Evolutionary conservation across 2,888 invertebrate genomes (phyloP).

Genomic region (Dolichopus griseipennis): DNA sequence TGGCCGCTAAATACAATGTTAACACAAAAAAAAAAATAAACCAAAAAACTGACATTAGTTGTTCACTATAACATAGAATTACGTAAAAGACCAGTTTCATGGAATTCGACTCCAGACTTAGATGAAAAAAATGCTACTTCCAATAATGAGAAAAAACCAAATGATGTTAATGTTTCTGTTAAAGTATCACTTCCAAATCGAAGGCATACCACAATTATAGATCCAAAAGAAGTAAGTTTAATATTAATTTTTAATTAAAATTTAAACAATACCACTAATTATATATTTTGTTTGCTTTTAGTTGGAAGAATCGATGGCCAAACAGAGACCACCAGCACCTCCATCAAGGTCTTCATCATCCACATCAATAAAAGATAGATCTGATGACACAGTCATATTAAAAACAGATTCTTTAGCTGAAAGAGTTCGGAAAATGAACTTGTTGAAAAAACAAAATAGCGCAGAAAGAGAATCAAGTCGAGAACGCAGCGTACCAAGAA

Average conservation of each 20-base stretch:
- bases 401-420: constrained; percentile 62
- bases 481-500: constrained; percentile 27
- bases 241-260: neutral
- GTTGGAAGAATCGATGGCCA: constrained; percentile 43
- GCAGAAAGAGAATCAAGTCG: constrained; percentile 37
- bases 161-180: constrained; percentile 53
- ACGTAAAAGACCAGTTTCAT: constrained; percentile 50
- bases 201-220: constrained; percentile 52
- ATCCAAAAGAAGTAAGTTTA: constrained; percentile 36
- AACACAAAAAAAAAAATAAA: neutral
- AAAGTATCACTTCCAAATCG: constrained; percentile 61
- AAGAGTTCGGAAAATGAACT: constrained; percentile 58
- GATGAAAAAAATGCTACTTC: constrained; percentile 44
- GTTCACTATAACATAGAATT: constrained; percentile 45
- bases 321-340: constrained; percentile 48
- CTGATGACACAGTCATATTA: constrained; percentile 51
- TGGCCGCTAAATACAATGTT: no score
- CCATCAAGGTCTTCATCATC: constrained; percentile 39
- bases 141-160: constrained; percentile 33
- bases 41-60: constrained; percentile 31
- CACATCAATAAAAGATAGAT: constrained; percentile 32
- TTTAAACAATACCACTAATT: no score
- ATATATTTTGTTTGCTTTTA: constrained; percentile 25
- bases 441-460: constrained; percentile 44
- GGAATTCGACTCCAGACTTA: constrained; percentile 78